phyloP scores from a whole-genome alignment of 2,113 vertebrate species.

The Delphinapterus leucas region DNA sequence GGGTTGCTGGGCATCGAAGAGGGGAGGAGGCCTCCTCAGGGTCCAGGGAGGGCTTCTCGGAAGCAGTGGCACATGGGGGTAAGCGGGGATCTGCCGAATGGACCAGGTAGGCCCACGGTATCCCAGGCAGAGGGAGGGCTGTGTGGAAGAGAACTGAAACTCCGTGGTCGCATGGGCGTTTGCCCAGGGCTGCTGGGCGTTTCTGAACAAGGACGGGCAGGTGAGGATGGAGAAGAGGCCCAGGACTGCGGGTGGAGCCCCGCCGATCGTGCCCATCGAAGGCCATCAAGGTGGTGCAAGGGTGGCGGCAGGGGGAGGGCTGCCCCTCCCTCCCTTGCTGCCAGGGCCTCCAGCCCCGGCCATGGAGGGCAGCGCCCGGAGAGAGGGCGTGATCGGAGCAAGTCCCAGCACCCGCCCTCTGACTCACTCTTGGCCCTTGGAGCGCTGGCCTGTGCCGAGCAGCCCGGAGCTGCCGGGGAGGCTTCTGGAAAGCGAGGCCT shows the following conservation, averaged over 20 bases:
- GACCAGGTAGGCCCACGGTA: neutral
- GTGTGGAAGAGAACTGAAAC: neutral
- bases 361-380: neutral
- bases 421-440: slow-evolving; percentile 45
- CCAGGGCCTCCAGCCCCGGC: neutral
- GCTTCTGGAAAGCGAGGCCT: neutral
- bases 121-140: neutral
- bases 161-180: fast-evolving
- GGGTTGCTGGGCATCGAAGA: too few species aligned
- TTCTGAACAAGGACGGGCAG: neutral
- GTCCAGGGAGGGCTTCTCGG: neutral
- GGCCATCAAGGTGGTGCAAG: neutral
- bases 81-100: neutral
- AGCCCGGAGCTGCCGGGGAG: neutral
- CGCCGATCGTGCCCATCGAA: neutral
- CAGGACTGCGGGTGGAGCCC: neutral
- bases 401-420: neutral
- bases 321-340: neutral
- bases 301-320: neutral
- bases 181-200: neutral
- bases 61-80: neutral
- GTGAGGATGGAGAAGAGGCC: neutral
- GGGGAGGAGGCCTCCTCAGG: neutral
- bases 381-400: neutral
- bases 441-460: neutral